A percentile compares a stretch with the other conserved stretches of the same genome.
Conservation (phyloP, 2,888 invertebrate species). For the Zhuqinia jingwanae region DNA sequence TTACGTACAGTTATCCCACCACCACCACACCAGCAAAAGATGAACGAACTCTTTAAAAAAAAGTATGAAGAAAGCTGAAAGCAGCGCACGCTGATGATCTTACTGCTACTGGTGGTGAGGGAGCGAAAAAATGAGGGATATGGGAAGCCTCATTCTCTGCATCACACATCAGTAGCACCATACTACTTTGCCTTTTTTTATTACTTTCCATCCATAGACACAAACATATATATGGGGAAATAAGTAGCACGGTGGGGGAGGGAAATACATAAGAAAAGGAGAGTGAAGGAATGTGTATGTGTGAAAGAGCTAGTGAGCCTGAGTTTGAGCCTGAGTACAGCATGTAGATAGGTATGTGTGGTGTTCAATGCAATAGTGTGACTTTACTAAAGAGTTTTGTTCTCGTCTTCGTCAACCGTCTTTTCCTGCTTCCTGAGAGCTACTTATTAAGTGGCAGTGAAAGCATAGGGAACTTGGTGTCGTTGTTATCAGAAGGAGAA, state of each 20-base stretch:
- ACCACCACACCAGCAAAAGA: neutral
- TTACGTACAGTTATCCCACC: neutral
- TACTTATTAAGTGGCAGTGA: too few species aligned
- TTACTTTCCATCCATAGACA: conserved; percentile 4
- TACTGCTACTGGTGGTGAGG: neutral
- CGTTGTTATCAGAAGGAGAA: too few species aligned
- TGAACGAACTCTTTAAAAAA: conserved; percentile 10
- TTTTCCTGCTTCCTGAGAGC: neutral
- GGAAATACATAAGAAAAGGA: neutral
- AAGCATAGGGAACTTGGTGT: too few species aligned
- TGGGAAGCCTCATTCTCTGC: neutral
- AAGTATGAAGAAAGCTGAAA: neutral
- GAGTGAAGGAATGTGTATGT: neutral
- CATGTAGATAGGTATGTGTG: neutral
- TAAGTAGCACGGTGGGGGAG: neutral
- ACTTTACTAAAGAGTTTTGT: conserved; percentile 31
- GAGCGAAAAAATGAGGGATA: neutral
- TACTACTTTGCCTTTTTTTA: conserved; percentile 49
- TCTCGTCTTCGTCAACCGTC: conserved; percentile 18
- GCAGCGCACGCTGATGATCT: conserved; percentile 27
- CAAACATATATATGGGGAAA: neutral
- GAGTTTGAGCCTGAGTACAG: too few species aligned
- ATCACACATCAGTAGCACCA: neutral
- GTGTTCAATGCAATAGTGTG: conserved; percentile 10
- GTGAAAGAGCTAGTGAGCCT: too few species aligned